phyloP scores from a whole-genome alignment of 92 coral and sea anemone genomes.

The Palythoa heliodiscus region DNA sequence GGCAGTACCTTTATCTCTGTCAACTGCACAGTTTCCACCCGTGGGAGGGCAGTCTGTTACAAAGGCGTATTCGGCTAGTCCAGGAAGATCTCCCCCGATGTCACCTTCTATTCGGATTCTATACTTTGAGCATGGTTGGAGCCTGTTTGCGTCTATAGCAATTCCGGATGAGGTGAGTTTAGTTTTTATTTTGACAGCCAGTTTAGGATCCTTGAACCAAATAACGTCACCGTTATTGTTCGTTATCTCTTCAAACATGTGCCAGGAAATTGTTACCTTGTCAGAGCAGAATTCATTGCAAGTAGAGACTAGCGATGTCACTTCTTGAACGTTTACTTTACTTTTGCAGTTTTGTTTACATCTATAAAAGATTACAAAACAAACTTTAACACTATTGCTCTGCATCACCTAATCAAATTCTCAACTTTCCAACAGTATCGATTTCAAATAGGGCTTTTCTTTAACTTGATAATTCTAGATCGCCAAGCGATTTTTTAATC shows the following conservation, averaged over 20 bases:
- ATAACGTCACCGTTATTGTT: background rate
- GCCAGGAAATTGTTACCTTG: slow-evolving; percentile 25
- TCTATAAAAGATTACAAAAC: background rate
- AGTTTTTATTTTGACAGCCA: slow-evolving; percentile 29
- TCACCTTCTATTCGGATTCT: slow-evolving; percentile 44
- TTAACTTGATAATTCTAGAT: no score
- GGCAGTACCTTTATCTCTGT: slow-evolving; percentile 61
- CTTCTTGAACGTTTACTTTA: slow-evolving; percentile 37
- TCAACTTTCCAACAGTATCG: no score
- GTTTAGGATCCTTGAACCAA: slow-evolving; percentile 23
- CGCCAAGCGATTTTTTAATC: no score
- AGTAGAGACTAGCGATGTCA: slow-evolving; percentile 16
- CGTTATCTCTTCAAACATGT: slow-evolving; percentile 34
- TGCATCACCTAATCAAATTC: no score
- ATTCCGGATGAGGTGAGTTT: slow-evolving; percentile 37
- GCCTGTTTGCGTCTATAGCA: slow-evolving; percentile 22
- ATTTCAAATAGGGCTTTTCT: no score
- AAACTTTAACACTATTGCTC: no score
- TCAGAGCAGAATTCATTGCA: slow-evolving; percentile 26
- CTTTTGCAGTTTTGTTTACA: slow-evolving; percentile 31
- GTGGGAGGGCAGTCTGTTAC: slow-evolving; percentile 75
- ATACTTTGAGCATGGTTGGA: slow-evolving; percentile 28
- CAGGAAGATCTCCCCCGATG: slow-evolving; percentile 29
- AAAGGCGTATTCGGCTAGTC: slow-evolving; percentile 41
- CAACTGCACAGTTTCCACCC: slow-evolving; percentile 78